Evolutionary conservation across 1,140 invertebrate species (phyloP), one percentile per base, ranked within the genome.

Genomic region (Sinella curviseta): DNA sequence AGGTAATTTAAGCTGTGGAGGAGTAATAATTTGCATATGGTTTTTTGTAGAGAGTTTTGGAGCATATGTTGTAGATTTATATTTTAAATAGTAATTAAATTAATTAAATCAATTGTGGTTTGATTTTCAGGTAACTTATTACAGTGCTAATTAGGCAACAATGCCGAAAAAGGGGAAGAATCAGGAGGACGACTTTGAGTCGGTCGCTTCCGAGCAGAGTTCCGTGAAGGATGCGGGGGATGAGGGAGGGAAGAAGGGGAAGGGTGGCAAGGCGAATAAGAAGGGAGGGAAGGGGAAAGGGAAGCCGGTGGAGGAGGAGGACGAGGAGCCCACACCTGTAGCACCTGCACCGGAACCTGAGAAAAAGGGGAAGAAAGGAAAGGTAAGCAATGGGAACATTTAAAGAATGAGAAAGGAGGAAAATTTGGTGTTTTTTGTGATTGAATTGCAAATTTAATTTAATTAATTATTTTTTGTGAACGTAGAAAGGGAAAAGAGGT

Each of bases 131-230:
- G n/a, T n/a, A n/a, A n/a, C n/a, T n/a, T n/a, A n/a, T n/a, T n/a
- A n/a, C n/a, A n/a, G n/a, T n/a, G n/a, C n/a, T n/a, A n/a, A n/a
- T n/a, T n/a, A n/a, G n/a, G n/a, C n/a, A n/a, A n/a, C n/a, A n/a
- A n/a, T n/a, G 8, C 39, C 39, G 20, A 79, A 79, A 65, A 54
- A 54, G 73, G 77, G 77, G 75, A 78, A 78, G 30, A 54, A 48
- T 54, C 78, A 76, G 24, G 78, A 76, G 33, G 35, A 26, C 12
- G 81, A 77, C 17, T 77, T 78, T 48, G 65, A 33, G 26, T 8
- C 28, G 2, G 65, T 70, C 3, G n/a, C 65, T 33, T 70, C 65
- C 65, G 65, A 70, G 24, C 65, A 70, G 65, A 70, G 74, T 54
- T 74, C 78, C 30, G 74, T 39, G 0, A 75, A 78, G 28, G 65